Percentiles rank a stretch among this genome's conserved stretches.
phyloP scores from a whole-genome alignment of 2,888 invertebrate species.

The Drosophila neonasuta region DNA sequence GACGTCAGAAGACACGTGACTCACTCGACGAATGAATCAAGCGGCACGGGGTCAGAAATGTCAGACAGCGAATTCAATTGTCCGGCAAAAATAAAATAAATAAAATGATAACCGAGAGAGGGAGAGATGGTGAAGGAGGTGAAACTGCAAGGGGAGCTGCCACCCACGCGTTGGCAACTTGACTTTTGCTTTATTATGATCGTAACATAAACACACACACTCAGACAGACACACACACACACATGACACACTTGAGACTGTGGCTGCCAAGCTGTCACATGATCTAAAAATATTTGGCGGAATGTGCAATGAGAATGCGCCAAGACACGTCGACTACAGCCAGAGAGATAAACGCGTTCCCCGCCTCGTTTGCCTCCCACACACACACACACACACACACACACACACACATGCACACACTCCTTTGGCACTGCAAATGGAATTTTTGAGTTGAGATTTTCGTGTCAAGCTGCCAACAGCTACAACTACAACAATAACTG shows the following conservation, averaged over 20 bases:
- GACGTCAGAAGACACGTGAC: slow-evolving; percentile 41
- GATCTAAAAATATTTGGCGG: slow-evolving; percentile 56
- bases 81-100: slow-evolving; percentile 8
- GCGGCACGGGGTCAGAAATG: slow-evolving; percentile 20
- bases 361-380: background rate
- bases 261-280: slow-evolving; percentile 50
- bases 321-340: slow-evolving; percentile 9
- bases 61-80: slow-evolving; percentile 48
- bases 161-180: slow-evolving; percentile 48
- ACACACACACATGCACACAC: slow-evolving; percentile 8
- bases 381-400: slow-evolving; percentile 4
- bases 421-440: slow-evolving; percentile 10
- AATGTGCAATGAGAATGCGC: slow-evolving; percentile 56
- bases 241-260: slow-evolving; percentile 11
- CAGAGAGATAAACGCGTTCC: slow-evolving; percentile 7
- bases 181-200: slow-evolving; percentile 55
- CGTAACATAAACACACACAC: slow-evolving; percentile 26
- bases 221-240: slow-evolving; percentile 7
- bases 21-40: slow-evolving; percentile 25
- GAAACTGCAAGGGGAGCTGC: slow-evolving; percentile 7
- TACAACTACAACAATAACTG: slow-evolving; percentile 32
- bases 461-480: slow-evolving; percentile 42
- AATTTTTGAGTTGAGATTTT: slow-evolving; percentile 26
- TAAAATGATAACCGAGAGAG: slow-evolving; percentile 16
- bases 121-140: background rate